Conservation (phyloP, 1,140 invertebrate genomes). For the Trachymyrmex cornetzi region DNA sequence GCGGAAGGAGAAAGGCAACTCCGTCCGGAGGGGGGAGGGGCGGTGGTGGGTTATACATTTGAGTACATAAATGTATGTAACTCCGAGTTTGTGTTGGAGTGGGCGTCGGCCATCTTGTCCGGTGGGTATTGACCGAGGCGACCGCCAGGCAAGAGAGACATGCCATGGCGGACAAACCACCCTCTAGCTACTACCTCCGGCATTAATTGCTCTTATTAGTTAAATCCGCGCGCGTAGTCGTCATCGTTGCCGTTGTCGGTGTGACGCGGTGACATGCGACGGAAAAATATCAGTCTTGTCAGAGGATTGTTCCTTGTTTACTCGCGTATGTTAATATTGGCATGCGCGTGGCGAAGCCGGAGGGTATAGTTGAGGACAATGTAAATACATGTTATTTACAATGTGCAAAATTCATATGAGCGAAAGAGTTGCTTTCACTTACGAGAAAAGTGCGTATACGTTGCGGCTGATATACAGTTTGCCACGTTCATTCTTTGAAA, state of each 20-base stretch:
- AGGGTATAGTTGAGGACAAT: neutral
- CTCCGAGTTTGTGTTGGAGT: conserved; percentile 86
- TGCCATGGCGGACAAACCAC: conserved; percentile 84
- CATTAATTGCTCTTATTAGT: conserved; percentile 86
- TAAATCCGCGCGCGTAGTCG: conserved; percentile 78
- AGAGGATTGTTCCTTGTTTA: conserved; percentile 1
- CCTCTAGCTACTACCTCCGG: conserved; percentile 83
- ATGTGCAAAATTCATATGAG: conserved; percentile 28
- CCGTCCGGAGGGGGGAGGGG: conserved; percentile 78
- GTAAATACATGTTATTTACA: conserved; percentile 24
- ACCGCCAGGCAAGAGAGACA: conserved; percentile 85
- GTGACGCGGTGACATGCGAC: neutral
- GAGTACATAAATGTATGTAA: conserved; percentile 87
- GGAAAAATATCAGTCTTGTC: conserved; percentile 39
- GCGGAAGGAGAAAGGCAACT: conserved; percentile 84
- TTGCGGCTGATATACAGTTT: neutral
- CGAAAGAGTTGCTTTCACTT: neutral
- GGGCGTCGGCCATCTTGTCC: conserved; percentile 87
- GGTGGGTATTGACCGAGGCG: conserved; percentile 87
- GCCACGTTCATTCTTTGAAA: neutral
- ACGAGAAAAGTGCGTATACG: neutral
- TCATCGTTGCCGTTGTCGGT: conserved; percentile 20
- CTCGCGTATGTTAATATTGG: conserved; percentile 21
- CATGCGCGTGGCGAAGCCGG: neutral
- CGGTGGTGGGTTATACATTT: conserved; percentile 85